These are phyloP conservation scores for Ricordea florida DNA, from an alignment of 92 coral and sea anemone species.

Conservation along the genomic window DNA sequence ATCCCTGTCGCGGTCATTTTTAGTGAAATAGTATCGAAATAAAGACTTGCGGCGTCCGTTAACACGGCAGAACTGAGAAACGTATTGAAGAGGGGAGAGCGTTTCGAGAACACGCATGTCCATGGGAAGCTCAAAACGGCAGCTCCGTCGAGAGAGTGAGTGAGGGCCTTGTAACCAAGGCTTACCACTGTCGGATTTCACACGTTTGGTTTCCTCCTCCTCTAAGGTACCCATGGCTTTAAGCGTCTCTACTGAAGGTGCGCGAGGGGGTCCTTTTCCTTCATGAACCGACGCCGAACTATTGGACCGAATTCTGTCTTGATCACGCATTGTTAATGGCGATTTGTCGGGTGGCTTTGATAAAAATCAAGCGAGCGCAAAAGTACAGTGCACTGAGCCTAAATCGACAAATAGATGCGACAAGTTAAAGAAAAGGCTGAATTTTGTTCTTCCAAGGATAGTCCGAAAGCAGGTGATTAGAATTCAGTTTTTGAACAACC, in stretches of 20 bases:
- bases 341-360: no score
- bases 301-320: background rate
- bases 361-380: no score
- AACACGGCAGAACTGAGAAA: conserved; percentile 81
- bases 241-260: conserved; percentile 50
- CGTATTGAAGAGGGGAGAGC: conserved; percentile 82
- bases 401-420: no score
- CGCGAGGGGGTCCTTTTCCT: no score
- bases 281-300: background rate
- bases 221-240: conserved; percentile 48
- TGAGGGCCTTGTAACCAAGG: conserved; percentile 95
- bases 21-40: conserved; percentile 84
- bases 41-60: conserved; percentile 79
- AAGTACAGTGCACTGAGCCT: no score
- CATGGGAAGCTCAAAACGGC: conserved; percentile 97
- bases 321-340: conserved; percentile 20
- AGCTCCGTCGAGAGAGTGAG: conserved; percentile 85
- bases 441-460: no score
- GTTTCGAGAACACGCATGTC: conserved; percentile 81
- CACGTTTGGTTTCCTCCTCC: conserved; percentile 60
- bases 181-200: conserved; percentile 36
- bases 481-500: no score
- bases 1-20: conserved; percentile 90
- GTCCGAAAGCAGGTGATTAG: no score
- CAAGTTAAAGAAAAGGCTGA: no score